Percentiles rank a stretch among this genome's conserved stretches.
phyloP scores from a whole-genome alignment of 2,113 vertebrate species.

The Sinocyclocheilus anophthalmus region DNA sequence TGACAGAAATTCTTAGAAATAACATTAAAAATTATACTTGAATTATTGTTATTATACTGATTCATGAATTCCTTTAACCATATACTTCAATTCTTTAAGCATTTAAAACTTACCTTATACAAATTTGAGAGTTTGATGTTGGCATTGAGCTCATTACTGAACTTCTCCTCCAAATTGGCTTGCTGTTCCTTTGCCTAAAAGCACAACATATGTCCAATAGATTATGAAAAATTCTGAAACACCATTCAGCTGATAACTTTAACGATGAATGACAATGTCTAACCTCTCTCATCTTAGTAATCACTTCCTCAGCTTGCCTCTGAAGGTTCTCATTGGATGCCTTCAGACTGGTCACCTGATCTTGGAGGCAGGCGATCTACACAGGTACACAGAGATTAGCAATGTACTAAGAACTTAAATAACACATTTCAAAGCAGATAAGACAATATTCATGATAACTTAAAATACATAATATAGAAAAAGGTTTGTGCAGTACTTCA shows the following conservation, averaged over 20 bases:
- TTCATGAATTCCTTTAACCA: not conserved
- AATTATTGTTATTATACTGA: not conserved
- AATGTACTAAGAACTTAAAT: not conserved
- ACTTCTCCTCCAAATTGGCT: constrained; percentile 86
- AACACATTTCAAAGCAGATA: not conserved
- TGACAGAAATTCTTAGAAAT: not conserved
- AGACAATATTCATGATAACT: not conserved
- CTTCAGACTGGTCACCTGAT: constrained; percentile 86
- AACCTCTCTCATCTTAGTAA: constrained; percentile 91
- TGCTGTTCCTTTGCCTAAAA: constrained; percentile 89
- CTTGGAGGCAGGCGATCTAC: constrained; percentile 86
- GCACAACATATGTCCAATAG: not conserved
- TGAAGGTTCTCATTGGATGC: constrained; percentile 87
- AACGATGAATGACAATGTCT: not conserved
- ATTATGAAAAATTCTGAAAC: not conserved
- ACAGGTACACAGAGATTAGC: constrained; percentile 26
- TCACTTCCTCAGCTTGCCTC: constrained; percentile 88
- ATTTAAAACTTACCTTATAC: constrained; percentile 82
- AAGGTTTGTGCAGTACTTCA: constrained; percentile 74
- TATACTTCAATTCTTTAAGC: not conserved
- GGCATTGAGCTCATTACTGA: constrained; percentile 91
- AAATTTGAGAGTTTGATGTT: constrained; percentile 94
- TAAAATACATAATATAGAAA: not conserved
- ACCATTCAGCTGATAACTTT: not conserved
- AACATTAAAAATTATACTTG: not conserved